phyloP scores from a whole-genome alignment of 2,888 invertebrate species.

The Epinotia nisella region DNA sequence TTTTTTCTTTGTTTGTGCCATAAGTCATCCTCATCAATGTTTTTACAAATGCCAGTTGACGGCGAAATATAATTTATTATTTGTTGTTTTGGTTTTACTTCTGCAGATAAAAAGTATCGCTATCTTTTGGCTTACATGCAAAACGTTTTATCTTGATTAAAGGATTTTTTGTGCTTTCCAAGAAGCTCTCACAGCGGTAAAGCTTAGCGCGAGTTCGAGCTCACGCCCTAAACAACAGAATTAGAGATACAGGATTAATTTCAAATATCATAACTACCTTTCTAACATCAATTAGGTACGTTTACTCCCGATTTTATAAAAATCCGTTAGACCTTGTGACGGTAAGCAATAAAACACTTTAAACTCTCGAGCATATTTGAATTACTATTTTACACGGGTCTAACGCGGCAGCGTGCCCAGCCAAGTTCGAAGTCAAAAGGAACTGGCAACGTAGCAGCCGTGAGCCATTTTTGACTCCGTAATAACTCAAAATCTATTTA shows the following conservation, averaged over 20 bases:
- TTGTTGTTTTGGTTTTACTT: neutral
- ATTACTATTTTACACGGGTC: too few relatives aligned
- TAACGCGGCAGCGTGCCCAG: too few relatives aligned
- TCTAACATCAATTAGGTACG: neutral
- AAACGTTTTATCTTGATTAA: conserved; percentile 26
- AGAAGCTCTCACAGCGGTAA: conserved; percentile 7
- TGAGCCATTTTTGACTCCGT: too few relatives aligned
- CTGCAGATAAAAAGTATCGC: neutral
- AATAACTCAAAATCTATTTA: too few relatives aligned
- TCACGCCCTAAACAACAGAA: neutral
- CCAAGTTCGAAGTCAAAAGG: too few relatives aligned
- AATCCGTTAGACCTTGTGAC: too few relatives aligned
- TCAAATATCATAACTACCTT: neutral
- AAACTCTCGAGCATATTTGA: too few relatives aligned
- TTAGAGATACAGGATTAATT: neutral
- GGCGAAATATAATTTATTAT: neutral
- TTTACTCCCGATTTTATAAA: neutral
- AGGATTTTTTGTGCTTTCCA: conserved; percentile 4
- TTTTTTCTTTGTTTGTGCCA: too few relatives aligned
- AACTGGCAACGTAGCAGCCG: too few relatives aligned
- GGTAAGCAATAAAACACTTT: too few relatives aligned
- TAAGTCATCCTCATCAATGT: neutral
- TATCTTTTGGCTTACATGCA: conserved; percentile 10
- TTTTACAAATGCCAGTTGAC: neutral
- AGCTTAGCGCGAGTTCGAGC: neutral